phyloP scores from a whole-genome alignment of 2,797 vertebrate species.

The Enteromius trimaculatus region DNA sequence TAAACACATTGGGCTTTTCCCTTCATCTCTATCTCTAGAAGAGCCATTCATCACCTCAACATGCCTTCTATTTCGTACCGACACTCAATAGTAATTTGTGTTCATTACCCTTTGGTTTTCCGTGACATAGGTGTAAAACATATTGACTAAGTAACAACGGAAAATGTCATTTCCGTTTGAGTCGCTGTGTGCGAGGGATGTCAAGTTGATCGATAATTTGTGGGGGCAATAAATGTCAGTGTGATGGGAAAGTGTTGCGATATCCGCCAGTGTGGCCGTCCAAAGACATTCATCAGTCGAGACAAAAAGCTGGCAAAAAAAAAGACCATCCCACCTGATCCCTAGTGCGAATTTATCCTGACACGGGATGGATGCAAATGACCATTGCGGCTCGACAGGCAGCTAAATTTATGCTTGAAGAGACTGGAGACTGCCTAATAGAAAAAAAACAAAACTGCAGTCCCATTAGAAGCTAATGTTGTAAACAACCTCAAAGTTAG shows the following conservation, averaged over 20 bases:
- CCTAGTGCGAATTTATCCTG: conserved; percentile 9
- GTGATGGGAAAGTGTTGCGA: conserved; percentile 42
- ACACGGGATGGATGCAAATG: neutral
- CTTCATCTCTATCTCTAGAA: conserved; percentile 25
- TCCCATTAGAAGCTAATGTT: neutral
- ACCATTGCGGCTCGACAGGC: neutral
- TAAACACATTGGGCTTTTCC: conserved; percentile 29
- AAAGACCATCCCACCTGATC: neutral
- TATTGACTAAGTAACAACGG: conserved; percentile 51
- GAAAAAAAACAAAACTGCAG: neutral
- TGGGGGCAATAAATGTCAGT: conserved; percentile 60
- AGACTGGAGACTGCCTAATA: neutral
- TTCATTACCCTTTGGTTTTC: conserved; percentile 51
- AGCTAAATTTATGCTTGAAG: neutral
- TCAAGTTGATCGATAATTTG: conserved; percentile 61
- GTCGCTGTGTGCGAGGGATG: conserved; percentile 37
- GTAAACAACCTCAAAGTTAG: conserved; percentile 20
- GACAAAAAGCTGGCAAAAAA: conserved; percentile 42
- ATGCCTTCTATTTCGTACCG: conserved; percentile 31
- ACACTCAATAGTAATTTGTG: conserved; percentile 49
- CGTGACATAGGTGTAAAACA: conserved; percentile 41
- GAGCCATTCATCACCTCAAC: conserved; percentile 39
- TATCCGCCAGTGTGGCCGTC: conserved; percentile 47
- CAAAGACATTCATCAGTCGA: conserved; percentile 41
- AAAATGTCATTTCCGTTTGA: conserved; percentile 49